Evolutionary conservation across 2,888 invertebrate species (phyloP).

Genomic region (Cryptosula pallasiana): DNA sequence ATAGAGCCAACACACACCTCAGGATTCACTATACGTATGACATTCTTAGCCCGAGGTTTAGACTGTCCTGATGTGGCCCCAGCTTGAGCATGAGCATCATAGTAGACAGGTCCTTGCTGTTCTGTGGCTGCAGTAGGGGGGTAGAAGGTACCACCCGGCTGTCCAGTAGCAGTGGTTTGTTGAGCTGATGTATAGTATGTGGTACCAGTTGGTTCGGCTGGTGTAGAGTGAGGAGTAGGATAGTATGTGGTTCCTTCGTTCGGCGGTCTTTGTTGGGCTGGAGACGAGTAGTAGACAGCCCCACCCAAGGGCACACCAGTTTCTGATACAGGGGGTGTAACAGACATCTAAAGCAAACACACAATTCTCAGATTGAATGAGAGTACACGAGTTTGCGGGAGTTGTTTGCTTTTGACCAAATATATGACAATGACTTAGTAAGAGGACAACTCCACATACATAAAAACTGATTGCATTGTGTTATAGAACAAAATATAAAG

Average conservation of each 20-base stretch:
- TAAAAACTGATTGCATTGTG: too few species aligned
- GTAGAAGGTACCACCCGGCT: background rate
- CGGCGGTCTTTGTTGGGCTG: background rate
- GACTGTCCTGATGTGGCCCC: background rate
- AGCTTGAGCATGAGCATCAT: background rate
- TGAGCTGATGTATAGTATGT: background rate
- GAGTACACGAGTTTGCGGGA: too few species aligned
- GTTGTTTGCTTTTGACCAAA: too few species aligned
- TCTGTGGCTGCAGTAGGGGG: background rate
- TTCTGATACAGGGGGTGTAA: background rate
- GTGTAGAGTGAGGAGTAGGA: background rate
- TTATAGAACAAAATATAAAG: too few species aligned
- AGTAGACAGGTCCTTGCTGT: conserved; percentile 2
- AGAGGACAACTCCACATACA: too few species aligned
- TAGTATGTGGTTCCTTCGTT: background rate
- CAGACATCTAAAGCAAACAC: background rate
- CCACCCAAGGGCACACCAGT: background rate
- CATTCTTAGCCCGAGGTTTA: conserved; percentile 1
- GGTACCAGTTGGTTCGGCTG: background rate
- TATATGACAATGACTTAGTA: too few species aligned
- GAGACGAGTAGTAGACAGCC: conserved; percentile 4
- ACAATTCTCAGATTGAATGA: too few species aligned
- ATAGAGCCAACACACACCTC: too few species aligned
- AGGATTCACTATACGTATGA: background rate
- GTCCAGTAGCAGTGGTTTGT: background rate